Evolutionary conservation across 2,797 vertebrate genomes (phyloP), one percentile per base, ranked within the genome.

Genomic region (Danio kyathit): DNA sequence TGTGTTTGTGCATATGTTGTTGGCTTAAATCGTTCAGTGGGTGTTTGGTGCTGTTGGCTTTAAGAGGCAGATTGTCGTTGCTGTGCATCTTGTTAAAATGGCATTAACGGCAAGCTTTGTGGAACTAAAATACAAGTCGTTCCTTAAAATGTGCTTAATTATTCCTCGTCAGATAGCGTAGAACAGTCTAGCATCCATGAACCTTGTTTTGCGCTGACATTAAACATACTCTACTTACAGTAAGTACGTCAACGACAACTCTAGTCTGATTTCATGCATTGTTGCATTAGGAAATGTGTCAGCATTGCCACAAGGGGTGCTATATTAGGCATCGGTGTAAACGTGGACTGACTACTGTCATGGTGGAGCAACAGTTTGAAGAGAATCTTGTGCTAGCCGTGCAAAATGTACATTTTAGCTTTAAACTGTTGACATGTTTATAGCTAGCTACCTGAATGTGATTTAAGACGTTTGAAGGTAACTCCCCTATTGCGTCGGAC

Each of bases 1-100:
- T 71, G 57, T 71, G 65, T 79, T 70, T 63, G 56, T 79, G 67
- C 67, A 61, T 78, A 16, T 79, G 17, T 61, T 71, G 44, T 79
- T 79, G 67, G 76, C 57, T 79, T 51, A 51, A 10, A 63, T 75
- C 7, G 29, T 21, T 52, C 13, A 14, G 70, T 66, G 64, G 44
- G 29, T 79, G 76, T 71, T 52, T 76, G 56, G 69, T 59, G 49
- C 44, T 75, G 21, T 77, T 72, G 74, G 74, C 60, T 38, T 61
- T 48, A 54, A 17, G n/a, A 71, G 60, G 80, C 74, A 76, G 77
- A 79, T 79, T 79, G 77, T 79, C 77, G 9, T 48, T 57, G 75
- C 77, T 71, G 66, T 61, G 66, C 54, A 51, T 21, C 38, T 51
- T 79, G 57, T 61, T 63, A 63, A 52, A 79, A 79, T 52, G 38